Evolutionary conservation across 2,113 vertebrate species (phyloP), one percentile per base, ranked within the genome.

Genomic region (Callipepla squamata): DNA sequence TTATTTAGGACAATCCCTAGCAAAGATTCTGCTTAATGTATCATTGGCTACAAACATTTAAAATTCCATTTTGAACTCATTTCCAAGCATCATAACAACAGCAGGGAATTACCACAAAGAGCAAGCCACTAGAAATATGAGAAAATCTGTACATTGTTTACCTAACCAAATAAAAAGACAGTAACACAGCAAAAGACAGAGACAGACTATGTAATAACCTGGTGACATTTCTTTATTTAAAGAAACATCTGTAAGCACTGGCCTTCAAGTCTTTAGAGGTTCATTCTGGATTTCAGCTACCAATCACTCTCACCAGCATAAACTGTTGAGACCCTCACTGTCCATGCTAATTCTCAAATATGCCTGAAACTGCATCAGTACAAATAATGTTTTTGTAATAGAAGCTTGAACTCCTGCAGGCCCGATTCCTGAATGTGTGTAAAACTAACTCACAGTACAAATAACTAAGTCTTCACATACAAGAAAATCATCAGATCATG

Each of bases 221-320:
- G 86, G n/a, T 88, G 22, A 38, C 77, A 62, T 42, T 78, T 80
- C 32, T 76, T 53, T 45, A 47, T 11, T 4, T 7, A 13, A 63
- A 11, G 8, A 89, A 89, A 9, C 44, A 70, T 20, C 51, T 72
- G 40, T 34, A 79, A 75, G 28, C 16, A 65, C 3, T 68, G 42
- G 67, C 59, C 12, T 86, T 55, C 18, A 14, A 30, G 61, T 55
- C 42, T 89, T 86, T n/a, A 80, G 65, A 32, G 25, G 9, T 50
- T 89, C 21, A 9, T 86, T 86, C 81, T 55, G 50, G 11, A 16
- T 62, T 83, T 67, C 40, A 75, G 44, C 7, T 40, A 75, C 38
- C 53, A 75, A 47, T 40, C 84, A 57, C 48, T 92, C 86, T 86
- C 89, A 84, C 62, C 28, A 91, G 25, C 48, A 59, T 32, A 68